Evolutionary conservation across 2,113 vertebrate genomes (phyloP).

Genomic region (Lophochroa leadbeateri): DNA sequence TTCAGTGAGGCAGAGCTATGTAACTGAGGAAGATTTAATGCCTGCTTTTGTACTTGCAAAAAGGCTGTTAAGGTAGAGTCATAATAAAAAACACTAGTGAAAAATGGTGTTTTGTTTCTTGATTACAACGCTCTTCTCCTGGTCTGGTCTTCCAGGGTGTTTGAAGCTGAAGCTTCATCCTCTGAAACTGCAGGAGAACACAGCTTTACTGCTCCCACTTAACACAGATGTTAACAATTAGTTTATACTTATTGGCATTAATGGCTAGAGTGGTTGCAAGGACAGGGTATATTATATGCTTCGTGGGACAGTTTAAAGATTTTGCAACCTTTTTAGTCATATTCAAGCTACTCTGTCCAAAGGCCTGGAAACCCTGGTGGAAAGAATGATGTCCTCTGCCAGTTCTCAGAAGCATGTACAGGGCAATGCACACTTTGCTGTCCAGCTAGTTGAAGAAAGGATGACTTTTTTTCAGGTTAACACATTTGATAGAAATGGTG

Average conservation of each 20-base stretch:
- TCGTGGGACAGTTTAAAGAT: neutral
- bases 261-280: neutral
- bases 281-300: neutral
- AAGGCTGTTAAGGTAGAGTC: neutral
- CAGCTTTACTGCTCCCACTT: neutral
- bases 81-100: neutral
- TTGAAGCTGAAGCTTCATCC: neutral
- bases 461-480: neutral
- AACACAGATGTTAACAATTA: constrained; percentile 28
- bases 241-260: constrained; percentile 25
- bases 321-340: constrained; percentile 28
- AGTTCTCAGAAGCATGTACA: neutral
- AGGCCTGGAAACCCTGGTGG: neutral
- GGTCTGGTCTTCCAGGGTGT: neutral
- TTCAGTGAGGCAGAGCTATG: neutral
- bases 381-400: neutral
- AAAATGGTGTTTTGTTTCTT: neutral
- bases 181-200: neutral
- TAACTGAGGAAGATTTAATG: neutral
- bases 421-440: neutral
- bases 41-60: neutral
- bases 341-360: constrained; percentile 1
- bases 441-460: neutral
- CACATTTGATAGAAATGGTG: neutral
- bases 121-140: neutral